These are phyloP conservation scores for Lordiphosa collinella DNA, from an alignment of 1,140 invertebrate species.

Conservation along the genomic window DNA sequence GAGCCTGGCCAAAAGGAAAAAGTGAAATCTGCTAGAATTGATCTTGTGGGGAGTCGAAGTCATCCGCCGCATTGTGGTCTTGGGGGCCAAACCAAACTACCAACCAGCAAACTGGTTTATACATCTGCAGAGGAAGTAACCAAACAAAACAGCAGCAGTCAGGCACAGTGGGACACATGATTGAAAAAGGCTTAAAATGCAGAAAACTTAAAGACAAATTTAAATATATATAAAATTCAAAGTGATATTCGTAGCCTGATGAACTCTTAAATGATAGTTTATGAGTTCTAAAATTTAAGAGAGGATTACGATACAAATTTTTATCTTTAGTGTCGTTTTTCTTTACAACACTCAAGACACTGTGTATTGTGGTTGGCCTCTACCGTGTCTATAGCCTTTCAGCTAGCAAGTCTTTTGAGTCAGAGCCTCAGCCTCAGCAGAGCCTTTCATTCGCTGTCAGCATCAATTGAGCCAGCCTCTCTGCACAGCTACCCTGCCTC, in stretches of 20 bases:
- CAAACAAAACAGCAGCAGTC: conserved; percentile 3
- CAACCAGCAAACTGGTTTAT: conserved; percentile 55
- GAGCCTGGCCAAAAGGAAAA: conserved; percentile 48
- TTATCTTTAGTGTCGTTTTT: too few relatives aligned
- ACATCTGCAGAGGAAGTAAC: conserved; percentile 58
- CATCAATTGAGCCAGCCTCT: conserved; percentile 65
- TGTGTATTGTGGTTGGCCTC: conserved; percentile 7
- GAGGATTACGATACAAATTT: too few relatives aligned
- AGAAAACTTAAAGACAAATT: too few relatives aligned
- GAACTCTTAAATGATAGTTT: too few relatives aligned
- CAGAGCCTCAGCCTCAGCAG: conserved; percentile 29
- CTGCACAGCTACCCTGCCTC: background rate
- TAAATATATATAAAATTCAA: too few relatives aligned
- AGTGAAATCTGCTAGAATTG: conserved; percentile 78
- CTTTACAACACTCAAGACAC: background rate
- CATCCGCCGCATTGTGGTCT: conserved; percentile 19
- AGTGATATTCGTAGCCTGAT: too few relatives aligned
- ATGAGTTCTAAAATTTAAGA: too few relatives aligned
- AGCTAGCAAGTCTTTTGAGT: conserved; percentile 2
- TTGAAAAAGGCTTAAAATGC: too few relatives aligned
- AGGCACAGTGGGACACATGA: too few relatives aligned
- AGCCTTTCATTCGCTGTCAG: conserved; percentile 76
- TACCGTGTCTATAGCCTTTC: background rate
- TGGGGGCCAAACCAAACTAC: conserved; percentile 22
- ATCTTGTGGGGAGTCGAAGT: conserved; percentile 71